Base-by-base conservation (phyloP, 2,113 vertebrate species). In the Phyllopteryx taeniolatus region DNA sequence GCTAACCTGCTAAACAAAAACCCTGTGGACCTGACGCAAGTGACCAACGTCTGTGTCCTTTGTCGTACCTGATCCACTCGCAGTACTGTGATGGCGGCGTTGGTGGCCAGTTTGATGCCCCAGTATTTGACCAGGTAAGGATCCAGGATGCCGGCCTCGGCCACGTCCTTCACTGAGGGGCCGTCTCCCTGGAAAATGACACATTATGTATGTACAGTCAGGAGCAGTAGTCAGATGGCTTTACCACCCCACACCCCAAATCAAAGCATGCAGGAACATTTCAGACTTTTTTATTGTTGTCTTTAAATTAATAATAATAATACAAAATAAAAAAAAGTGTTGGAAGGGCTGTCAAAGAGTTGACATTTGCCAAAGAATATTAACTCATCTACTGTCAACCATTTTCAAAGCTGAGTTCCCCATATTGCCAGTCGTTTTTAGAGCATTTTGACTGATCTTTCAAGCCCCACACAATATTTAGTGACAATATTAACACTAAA, bases 81-180 rank as follows among this genome's bases (percentile, higher is more conserved):
- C 39, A 99, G 93, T 2, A 99, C 94, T 59, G 97, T 99, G 73
- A 99, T 90, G 39, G 97, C 96, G 65, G 97, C 95, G 14, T 98
- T 97, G 68, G 96, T 96, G 60, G 98, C 97, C 87, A 99, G 83
- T 83, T 96, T 99, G 87, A 99, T 95, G 75, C 94, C 96, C 96
- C 96, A 98, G 79, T 91, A 77, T 89, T 99, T 99, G 70, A 95
- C 96, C 84, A 99, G 89, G 72, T 95, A 97, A 0, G 98, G 96
- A 17, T 99, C 98, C 59, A 98, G 33, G 60, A 98, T 84, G 22
- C 94, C 92, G 33, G 90, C 93, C 86, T 98, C 95, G 67, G 96
- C 81, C 95, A 99, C 95, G 80, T 99, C 97, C 78, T 94, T 98
- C 79, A 98, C 79, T 22, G 93, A 93, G 57, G 96, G 94, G 42